phyloP scores from a whole-genome alignment of 2,888 invertebrate species.

The Drosophila demipolita region DNA sequence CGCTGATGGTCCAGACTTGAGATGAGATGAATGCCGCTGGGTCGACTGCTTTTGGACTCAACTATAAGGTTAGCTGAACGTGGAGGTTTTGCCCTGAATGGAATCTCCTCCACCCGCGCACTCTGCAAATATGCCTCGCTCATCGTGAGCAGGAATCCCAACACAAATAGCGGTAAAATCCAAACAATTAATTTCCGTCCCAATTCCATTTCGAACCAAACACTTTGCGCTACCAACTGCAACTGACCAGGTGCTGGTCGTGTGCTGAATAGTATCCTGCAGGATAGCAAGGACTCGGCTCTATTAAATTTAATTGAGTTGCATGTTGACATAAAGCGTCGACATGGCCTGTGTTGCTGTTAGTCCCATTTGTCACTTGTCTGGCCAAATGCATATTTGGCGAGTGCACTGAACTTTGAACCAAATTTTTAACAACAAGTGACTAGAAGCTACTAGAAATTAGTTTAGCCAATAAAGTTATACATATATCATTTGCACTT shows the following conservation, averaged over 20 bases:
- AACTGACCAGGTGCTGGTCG: conserved; percentile 52
- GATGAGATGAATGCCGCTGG: conserved; percentile 75
- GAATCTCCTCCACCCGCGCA: conserved; percentile 77
- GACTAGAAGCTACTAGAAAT: neutral
- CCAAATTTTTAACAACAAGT: conserved; percentile 17
- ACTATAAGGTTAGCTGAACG: conserved; percentile 1
- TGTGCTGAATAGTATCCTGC: conserved; percentile 17
- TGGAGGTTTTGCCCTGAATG: conserved; percentile 57
- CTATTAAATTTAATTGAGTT: conserved; percentile 71
- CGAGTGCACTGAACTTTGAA: conserved; percentile 58
- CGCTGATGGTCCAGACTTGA: conserved; percentile 79
- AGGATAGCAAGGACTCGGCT: conserved; percentile 31
- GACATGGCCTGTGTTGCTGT: conserved; percentile 31
- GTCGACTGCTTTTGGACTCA: conserved; percentile 6
- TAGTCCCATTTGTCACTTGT: conserved; percentile 52
- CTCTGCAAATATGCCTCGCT: conserved; percentile 72
- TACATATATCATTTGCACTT: neutral
- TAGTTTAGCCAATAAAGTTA: neutral
- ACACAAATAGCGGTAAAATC: conserved; percentile 68
- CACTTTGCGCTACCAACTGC: conserved; percentile 13
- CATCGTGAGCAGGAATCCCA: conserved; percentile 55
- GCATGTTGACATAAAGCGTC: conserved; percentile 44
- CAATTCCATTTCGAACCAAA: conserved; percentile 47
- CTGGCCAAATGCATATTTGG: neutral
- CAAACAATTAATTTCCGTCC: conserved; percentile 52